Evolutionary conservation across 2,797 vertebrate genomes (phyloP), one percentile per base, ranked within the genome.

Genomic region (Propithecus deckenii): DNA sequence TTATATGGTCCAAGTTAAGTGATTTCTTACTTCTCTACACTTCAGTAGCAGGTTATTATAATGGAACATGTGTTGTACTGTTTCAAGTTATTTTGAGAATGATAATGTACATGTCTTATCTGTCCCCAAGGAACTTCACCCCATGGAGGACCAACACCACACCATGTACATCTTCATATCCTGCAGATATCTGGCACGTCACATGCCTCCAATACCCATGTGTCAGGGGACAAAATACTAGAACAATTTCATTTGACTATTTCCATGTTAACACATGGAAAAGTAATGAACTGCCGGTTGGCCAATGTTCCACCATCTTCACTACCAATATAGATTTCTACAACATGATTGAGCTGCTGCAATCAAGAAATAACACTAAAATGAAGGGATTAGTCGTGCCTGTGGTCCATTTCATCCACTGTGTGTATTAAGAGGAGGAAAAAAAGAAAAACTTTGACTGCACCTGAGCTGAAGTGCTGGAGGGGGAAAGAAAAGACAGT

Each of bases 171-270:
- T 79, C 79, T 86, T 59, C 41, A 72, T 78, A 46, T 81, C 15
- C 43, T 69, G 1, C 10, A 72, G 43, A 80, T 43, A 41, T n/a
- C 83, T 92, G 69, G 30, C 38, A 61, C 2, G 30, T 48, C 30
- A n/a, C 35, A 80, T 65, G 7, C 6, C 32, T 96, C 88, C 15
- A 59, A 14, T 5, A 35, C 4, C 86, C 7, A 69, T 7, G 1
- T 6, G 15, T 46, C 48, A 90, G 71, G 48, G 28, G 79, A 91
- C 1, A 63, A 59, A 76, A 61, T 48, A 46, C 72, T 14, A 69
- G 52, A 89, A 86, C 71, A 92, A 96, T 79, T 96, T 91, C 46
- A 97, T 76, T 89, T 95, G 74, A 86, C 22, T 83, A 41, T 55
- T 65, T 76, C 65, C 23, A 35, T 28, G 43, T 91, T 78, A 88